Conservation (phyloP, 1,140 invertebrate species). For the Drosophila insularis region DNA sequence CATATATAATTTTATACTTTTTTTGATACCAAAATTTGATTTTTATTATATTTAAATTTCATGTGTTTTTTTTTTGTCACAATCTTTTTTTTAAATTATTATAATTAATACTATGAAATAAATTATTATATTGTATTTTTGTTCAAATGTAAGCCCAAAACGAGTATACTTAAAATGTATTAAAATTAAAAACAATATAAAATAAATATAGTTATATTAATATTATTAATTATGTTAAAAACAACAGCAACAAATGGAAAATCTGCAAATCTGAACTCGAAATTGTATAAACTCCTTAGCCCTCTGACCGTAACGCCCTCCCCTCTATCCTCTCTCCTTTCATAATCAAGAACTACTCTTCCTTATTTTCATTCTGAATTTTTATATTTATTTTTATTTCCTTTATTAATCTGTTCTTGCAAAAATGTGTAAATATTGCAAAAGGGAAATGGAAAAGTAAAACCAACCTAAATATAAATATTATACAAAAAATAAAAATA, state of each 20-base stretch:
- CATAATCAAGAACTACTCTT: background rate
- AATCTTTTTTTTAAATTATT: background rate
- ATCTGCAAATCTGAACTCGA: constrained; percentile 1
- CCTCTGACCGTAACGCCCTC: background rate
- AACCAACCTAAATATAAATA: background rate
- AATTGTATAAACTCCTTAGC: background rate
- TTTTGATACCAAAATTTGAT: constrained; percentile 73
- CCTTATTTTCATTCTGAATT: background rate
- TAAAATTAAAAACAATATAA: background rate
- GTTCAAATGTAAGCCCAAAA: constrained; percentile 9
- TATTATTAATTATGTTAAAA: constrained; percentile 3
- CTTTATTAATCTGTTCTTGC: background rate
- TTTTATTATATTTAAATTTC: constrained; percentile 18
- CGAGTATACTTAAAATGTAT: constrained; percentile 22
- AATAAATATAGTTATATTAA: background rate
- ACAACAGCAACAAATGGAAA: background rate
- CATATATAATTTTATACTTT: constrained; percentile 15
- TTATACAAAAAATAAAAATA: background rate
- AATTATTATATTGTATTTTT: background rate
- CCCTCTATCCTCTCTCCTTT: background rate
- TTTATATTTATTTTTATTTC: background rate
- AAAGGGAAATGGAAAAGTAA: constrained; percentile 3
- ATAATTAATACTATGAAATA: background rate
- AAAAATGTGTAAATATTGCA: background rate
- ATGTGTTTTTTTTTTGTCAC: background rate